These are phyloP conservation scores for Ameiurus melas DNA, from an alignment of 2,113 vertebrate species.

Conservation along the genomic window DNA sequence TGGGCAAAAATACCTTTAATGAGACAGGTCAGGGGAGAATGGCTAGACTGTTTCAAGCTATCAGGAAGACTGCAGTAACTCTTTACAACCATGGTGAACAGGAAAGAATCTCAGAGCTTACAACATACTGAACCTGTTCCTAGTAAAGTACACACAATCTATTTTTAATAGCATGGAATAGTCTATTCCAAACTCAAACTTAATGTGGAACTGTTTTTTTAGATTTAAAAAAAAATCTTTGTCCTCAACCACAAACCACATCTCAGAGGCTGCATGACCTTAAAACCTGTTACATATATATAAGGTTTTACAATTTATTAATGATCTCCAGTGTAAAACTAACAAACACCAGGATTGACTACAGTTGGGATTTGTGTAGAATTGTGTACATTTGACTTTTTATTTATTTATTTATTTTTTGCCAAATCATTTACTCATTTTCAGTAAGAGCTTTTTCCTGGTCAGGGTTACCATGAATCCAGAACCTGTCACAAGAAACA, in stretches of 20 bases:
- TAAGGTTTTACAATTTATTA: too few species aligned
- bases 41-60: not conserved
- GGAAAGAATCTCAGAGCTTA: not conserved
- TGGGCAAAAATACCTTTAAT: not conserved
- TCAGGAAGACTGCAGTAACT: not conserved
- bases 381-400: not conserved
- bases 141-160: not conserved
- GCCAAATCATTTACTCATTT: not conserved
- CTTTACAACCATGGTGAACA: not conserved
- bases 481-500: not conserved
- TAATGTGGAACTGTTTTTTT: not conserved
- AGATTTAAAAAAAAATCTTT: too few species aligned
- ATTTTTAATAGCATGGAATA: not conserved
- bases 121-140: not conserved
- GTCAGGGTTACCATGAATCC: not conserved
- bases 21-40: not conserved
- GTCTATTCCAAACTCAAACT: not conserved
- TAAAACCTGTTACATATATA: not conserved
- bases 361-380: not conserved
- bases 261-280: not conserved
- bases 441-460: not conserved
- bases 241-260: conserved; percentile 1
- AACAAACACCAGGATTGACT: not conserved
- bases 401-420: not conserved
- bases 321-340: not conserved